phyloP scores from a whole-genome alignment of 2,888 invertebrate species.

The Drosophila mimica region DNA sequence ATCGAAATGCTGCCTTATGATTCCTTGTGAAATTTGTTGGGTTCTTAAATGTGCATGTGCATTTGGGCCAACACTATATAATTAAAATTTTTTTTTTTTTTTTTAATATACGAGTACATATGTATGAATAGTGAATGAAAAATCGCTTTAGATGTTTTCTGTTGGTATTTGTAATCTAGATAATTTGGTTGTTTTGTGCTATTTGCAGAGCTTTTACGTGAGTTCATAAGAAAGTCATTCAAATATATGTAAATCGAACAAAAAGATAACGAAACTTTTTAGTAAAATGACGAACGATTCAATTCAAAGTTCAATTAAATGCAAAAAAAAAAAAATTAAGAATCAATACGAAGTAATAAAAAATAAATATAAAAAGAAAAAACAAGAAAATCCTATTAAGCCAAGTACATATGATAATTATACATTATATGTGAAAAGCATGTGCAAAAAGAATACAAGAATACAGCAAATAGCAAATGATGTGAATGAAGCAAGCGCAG shows the following conservation, averaged over 20 bases:
- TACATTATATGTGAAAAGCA: conserved; percentile 51
- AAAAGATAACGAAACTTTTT: conserved; percentile 35
- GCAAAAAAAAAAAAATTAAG: conserved; percentile 35
- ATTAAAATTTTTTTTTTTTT: conserved; percentile 36
- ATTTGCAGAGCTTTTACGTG: conserved; percentile 64
- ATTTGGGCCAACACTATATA: conserved; percentile 64
- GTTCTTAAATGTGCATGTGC: conserved; percentile 51
- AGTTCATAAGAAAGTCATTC: conserved; percentile 33
- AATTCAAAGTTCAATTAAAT: conserved; percentile 70
- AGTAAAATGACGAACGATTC: conserved; percentile 65
- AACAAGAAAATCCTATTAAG: conserved; percentile 72
- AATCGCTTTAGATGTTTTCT: conserved; percentile 61
- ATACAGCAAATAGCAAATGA: conserved; percentile 39
- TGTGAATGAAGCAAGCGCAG: conserved; percentile 25
- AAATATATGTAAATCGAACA: conserved; percentile 9
- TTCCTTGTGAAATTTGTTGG: conserved; percentile 82
- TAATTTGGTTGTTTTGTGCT: conserved; percentile 49
- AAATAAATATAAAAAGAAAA: conserved; percentile 25
- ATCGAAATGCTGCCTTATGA: conserved; percentile 82
- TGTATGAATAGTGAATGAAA: conserved; percentile 32
- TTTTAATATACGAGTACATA: conserved; percentile 32
- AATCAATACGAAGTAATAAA: conserved; percentile 26
- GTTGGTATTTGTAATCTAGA: conserved; percentile 46
- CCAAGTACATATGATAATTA: conserved; percentile 73
- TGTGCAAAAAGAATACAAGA: conserved; percentile 23